Conservation (phyloP, 1,140 invertebrate genomes). For the Brachionus rubens region DNA sequence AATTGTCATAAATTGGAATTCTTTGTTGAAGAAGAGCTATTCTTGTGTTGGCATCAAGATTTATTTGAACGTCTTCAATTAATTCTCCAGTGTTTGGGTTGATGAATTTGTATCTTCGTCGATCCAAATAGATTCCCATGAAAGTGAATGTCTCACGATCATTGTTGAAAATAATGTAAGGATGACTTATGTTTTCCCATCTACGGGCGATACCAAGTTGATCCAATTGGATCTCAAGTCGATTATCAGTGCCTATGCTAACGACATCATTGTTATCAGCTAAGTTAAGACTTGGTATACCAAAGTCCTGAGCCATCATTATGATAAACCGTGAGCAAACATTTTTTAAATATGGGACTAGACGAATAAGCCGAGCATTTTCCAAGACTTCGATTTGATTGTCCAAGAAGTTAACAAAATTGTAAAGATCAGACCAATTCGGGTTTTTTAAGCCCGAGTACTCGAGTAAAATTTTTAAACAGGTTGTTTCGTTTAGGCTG, state of each 20-base stretch:
- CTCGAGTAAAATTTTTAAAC: background rate
- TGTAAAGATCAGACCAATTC: constrained; percentile 55
- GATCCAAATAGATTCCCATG: constrained; percentile 37
- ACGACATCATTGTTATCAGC: background rate
- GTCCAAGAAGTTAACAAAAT: constrained; percentile 57
- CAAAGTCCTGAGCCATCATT: constrained; percentile 32
- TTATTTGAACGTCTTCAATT: background rate
- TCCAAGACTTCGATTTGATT: constrained; percentile 54
- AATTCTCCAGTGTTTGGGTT: constrained; percentile 3
- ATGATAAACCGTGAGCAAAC: background rate
- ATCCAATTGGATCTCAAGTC: background rate
- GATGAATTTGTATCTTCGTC: constrained; percentile 12
- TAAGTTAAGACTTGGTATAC: constrained; percentile 30
- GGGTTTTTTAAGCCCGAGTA: constrained; percentile 54
- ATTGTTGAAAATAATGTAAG: constrained; percentile 14
- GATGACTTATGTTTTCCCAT: constrained; percentile 39
- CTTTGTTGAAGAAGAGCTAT: background rate
- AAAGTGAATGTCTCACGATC: constrained; percentile 23
- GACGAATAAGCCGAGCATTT: constrained; percentile 47
- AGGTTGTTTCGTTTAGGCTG: background rate
- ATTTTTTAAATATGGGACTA: background rate
- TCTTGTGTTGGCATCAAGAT: background rate
- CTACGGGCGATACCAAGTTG: background rate
- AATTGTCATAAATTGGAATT: constrained; percentile 22
- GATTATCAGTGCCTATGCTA: background rate